Conservation (phyloP, 2,888 invertebrate genomes). For the Thyatira batis region DNA sequence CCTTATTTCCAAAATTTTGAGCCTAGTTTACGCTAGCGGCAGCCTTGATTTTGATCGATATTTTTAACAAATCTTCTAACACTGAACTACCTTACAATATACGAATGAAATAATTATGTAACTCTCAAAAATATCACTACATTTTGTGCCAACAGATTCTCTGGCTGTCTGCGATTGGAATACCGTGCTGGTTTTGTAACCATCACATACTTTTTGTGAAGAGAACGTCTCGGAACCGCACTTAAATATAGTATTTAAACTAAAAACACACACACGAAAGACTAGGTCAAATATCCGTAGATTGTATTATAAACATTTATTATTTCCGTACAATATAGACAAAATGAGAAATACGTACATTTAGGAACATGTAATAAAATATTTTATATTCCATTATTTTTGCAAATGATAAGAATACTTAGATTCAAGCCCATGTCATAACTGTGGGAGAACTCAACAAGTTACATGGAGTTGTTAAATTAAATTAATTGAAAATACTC, state of each 20-base stretch:
- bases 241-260: not conserved
- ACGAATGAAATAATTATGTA: constrained; percentile 19
- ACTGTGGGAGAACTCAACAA: constrained; percentile 18
- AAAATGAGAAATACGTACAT: constrained; percentile 19
- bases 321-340: not conserved
- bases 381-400: not conserved
- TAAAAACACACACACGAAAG: constrained; percentile 27
- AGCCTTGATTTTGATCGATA: constrained; percentile 58
- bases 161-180: not conserved
- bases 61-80: constrained; percentile 42
- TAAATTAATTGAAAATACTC: constrained; percentile 25
- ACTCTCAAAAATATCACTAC: constrained; percentile 9
- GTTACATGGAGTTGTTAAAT: constrained; percentile 26
- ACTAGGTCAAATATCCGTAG: constrained; percentile 43
- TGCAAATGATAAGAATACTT: not conserved
- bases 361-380: constrained; percentile 32
- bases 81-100: constrained; percentile 36
- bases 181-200: not conserved
- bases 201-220: not conserved
- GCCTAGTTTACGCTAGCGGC: constrained; percentile 49
- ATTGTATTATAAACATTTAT: constrained; percentile 11
- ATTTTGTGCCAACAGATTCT: not conserved
- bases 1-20: not conserved
- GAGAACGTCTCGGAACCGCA: not conserved
- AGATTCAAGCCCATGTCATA: not conserved